A percentile compares a stretch with the other conserved stretches of the same genome.
phyloP scores from a whole-genome alignment of 2,797 vertebrate genomes.

The Triplophysa bombifrons region DNA sequence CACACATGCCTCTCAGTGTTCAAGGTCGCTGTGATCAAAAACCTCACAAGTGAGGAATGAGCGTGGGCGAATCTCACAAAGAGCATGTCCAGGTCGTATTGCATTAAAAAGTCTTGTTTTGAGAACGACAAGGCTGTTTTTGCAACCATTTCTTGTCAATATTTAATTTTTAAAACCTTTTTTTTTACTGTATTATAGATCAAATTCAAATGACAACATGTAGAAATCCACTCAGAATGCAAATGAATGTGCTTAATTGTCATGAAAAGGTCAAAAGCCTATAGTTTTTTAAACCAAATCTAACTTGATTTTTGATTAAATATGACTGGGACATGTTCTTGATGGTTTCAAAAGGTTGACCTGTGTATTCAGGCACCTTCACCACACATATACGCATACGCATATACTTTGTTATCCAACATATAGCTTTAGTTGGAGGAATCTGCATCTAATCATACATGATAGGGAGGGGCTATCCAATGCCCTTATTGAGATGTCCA shows the following conservation, averaged over 20 bases:
- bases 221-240: too few relatives aligned
- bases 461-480: slow-evolving; percentile 37
- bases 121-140: too few relatives aligned
- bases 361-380: slow-evolving; percentile 24
- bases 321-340: neutral
- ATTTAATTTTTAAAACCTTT: too few relatives aligned
- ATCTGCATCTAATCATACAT: slow-evolving; percentile 13
- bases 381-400: slow-evolving; percentile 6
- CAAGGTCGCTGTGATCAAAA: slow-evolving; percentile 13
- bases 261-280: too few relatives aligned
- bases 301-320: neutral
- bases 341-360: neutral
- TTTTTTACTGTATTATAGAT: too few relatives aligned
- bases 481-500: slow-evolving; percentile 45
- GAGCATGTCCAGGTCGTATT: slow-evolving; percentile 7
- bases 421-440: slow-evolving; percentile 40
- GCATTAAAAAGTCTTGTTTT: neutral
- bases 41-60: slow-evolving; percentile 9
- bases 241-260: too few relatives aligned
- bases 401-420: slow-evolving; percentile 21
- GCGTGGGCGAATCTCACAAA: neutral
- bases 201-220: too few relatives aligned
- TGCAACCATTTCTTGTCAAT: too few relatives aligned
- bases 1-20: slow-evolving; percentile 43
- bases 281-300: neutral